Percentiles rank a stretch among this genome's conserved stretches.
phyloP scores from a whole-genome alignment of 1,140 invertebrate genomes.

The Cylas formicarius region DNA sequence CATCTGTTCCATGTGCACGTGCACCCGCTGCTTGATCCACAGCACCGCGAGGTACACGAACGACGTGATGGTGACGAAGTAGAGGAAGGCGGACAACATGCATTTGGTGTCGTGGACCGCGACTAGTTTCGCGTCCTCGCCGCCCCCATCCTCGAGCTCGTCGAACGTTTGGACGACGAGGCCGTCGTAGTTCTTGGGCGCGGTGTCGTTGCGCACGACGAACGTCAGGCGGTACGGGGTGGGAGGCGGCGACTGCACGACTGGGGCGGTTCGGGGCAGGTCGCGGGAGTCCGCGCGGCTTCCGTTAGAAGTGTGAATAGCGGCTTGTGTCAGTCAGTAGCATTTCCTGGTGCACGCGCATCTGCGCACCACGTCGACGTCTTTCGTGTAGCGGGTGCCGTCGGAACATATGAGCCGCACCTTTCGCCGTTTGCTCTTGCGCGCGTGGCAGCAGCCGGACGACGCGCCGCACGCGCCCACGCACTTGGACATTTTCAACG shows the following conservation, averaged over 20 bases:
- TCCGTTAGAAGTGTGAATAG: slow-evolving; percentile 42
- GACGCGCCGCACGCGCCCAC: slow-evolving; percentile 53
- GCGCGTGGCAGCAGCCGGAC: slow-evolving; percentile 68
- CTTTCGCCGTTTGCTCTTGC: slow-evolving; percentile 85
- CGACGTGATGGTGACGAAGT: slow-evolving; percentile 40
- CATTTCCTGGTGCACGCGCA: slow-evolving; percentile 83
- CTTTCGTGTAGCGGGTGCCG: slow-evolving; percentile 87
- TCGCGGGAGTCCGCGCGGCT: slow-evolving; percentile 17
- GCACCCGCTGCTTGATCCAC: slow-evolving; percentile 41
- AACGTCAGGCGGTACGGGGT: slow-evolving; percentile 33
- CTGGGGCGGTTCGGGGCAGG: slow-evolving; percentile 15
- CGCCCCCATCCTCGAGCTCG: slow-evolving; percentile 31
- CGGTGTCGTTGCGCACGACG: slow-evolving; percentile 31
- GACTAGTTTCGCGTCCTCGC: slow-evolving; percentile 15
- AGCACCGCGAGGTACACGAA: slow-evolving; percentile 38
- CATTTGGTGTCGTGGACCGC: slow-evolving; percentile 33
- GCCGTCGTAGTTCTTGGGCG: slow-evolving; percentile 16
- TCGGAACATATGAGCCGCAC: slow-evolving; percentile 89
- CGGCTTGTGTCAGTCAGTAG: slow-evolving; percentile 51
- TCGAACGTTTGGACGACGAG: slow-evolving; percentile 22
- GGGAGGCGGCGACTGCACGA: slow-evolving; percentile 16
- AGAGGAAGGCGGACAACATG: slow-evolving; percentile 39
- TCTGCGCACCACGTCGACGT: slow-evolving; percentile 92
- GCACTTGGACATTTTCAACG: slow-evolving; percentile 84
- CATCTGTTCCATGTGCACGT: slow-evolving; percentile 38